phyloP scores from a whole-genome alignment of 2,113 vertebrate genomes.

The Neolamprologus sp. region DNA sequence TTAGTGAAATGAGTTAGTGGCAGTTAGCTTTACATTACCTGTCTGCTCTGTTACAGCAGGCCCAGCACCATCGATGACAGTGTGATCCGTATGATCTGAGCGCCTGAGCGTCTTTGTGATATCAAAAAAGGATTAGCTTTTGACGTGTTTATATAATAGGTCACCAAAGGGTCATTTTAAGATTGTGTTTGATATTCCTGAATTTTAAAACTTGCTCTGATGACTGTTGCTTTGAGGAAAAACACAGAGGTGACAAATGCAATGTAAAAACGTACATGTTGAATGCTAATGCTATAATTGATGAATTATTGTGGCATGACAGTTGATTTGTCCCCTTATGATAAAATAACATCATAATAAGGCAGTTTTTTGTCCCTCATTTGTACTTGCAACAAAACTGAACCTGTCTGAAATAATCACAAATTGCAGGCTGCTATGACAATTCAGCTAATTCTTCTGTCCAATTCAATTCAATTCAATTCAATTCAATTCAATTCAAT shows the following conservation, averaged over 20 bases:
- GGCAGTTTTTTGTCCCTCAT: neutral
- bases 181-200: neutral
- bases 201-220: neutral
- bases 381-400: neutral
- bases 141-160: neutral
- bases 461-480: too few species aligned
- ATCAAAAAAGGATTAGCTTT: neutral
- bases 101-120: neutral
- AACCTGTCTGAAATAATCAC: neutral
- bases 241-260: neutral
- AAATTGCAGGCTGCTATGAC: neutral
- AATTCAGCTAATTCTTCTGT: neutral
- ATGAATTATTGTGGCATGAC: neutral
- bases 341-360: neutral
- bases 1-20: neutral
- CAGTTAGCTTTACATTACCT: neutral
- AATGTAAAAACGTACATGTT: neutral
- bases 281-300: neutral
- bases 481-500: too few species aligned
- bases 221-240: neutral
- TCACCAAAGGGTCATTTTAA: neutral
- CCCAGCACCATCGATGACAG: neutral
- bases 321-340: neutral
- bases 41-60: neutral
- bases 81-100: neutral